phyloP scores from a whole-genome alignment of 1,140 invertebrate genomes.

The Antheraea mylitta region DNA sequence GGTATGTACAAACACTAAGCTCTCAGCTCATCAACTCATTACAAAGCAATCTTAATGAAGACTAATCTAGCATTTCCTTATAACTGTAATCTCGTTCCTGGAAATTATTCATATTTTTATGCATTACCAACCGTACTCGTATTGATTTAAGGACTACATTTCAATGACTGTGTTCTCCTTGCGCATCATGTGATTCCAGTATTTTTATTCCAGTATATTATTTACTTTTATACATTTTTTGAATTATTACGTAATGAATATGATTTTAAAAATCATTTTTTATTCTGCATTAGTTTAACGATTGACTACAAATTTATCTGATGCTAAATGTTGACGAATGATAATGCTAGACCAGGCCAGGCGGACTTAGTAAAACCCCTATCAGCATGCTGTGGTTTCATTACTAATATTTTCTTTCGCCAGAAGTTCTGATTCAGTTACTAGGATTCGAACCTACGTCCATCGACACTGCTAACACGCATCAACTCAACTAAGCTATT shows the following conservation, averaged over 20 bases:
- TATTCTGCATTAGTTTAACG: too few relatives aligned
- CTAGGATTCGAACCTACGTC: too few relatives aligned
- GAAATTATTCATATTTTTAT: background rate
- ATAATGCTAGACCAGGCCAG: too few relatives aligned
- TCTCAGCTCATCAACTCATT: background rate
- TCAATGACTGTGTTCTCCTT: background rate
- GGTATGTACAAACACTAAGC: background rate
- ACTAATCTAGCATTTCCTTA: background rate
- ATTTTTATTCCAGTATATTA: background rate
- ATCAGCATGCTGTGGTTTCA: too few relatives aligned
- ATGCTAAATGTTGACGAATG: too few relatives aligned
- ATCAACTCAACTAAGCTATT: too few relatives aligned
- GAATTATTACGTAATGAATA: background rate
- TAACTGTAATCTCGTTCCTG: background rate
- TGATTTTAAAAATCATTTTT: too few relatives aligned
- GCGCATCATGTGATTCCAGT: background rate
- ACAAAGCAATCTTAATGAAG: background rate
- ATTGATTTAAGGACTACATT: background rate
- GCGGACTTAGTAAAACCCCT: too few relatives aligned
- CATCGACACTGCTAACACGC: too few relatives aligned
- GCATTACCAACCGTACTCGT: background rate
- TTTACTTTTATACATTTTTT: background rate
- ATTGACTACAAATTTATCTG: too few relatives aligned
- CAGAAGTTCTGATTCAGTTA: too few relatives aligned
- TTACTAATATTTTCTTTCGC: too few relatives aligned